Evolutionary conservation across 2,113 vertebrate species (phyloP).

Genomic region (Python bivittatus): DNA sequence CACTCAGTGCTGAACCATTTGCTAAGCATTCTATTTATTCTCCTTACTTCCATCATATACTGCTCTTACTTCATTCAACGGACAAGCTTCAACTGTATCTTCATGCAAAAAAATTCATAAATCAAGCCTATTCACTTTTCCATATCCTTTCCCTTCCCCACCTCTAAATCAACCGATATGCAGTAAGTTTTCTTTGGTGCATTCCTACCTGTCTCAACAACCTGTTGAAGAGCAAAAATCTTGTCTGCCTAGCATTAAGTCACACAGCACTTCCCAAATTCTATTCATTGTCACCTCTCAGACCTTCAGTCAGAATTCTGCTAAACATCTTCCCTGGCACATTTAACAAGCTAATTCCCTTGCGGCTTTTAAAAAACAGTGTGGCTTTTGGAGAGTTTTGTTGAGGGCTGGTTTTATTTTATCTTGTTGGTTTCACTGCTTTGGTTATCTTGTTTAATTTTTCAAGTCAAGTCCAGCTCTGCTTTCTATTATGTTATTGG

Average conservation of each 20-base stretch:
- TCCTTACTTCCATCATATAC: background rate
- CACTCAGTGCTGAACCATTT: background rate
- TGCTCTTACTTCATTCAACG: background rate
- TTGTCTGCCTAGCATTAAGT: background rate
- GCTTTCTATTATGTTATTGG: background rate
- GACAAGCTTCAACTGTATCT: background rate
- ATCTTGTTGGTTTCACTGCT: background rate
- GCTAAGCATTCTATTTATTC: background rate
- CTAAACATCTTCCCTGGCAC: background rate
- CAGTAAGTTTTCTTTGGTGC: background rate
- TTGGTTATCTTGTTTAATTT: background rate
- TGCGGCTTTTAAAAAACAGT: background rate
- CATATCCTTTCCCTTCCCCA: background rate
- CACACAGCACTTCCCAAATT: background rate
- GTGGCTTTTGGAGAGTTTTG: background rate
- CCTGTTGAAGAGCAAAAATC: background rate
- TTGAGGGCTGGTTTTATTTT: background rate
- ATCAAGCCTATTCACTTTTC: background rate
- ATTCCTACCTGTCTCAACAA: background rate
- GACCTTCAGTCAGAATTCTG: background rate
- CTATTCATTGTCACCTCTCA: background rate
- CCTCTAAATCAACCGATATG: background rate
- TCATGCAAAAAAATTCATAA: background rate
- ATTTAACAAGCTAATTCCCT: background rate
- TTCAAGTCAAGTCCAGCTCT: background rate